Evolutionary conservation across 2,113 vertebrate species (phyloP).

Genomic region (Turnix velox): DNA sequence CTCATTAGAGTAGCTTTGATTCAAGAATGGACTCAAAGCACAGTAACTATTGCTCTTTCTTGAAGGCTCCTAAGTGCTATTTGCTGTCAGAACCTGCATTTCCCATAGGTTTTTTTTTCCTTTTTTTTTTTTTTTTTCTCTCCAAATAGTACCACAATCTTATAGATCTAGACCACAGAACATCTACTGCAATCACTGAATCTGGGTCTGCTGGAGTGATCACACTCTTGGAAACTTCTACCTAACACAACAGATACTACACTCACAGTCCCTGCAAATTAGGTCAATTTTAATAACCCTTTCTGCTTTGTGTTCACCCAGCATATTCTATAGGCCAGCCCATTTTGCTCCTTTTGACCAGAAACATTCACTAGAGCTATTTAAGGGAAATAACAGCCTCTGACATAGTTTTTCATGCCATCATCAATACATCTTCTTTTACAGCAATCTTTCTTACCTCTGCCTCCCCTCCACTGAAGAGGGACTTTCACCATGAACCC

Average conservation of each 20-base stretch:
- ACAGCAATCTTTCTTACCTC: neutral
- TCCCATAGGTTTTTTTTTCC: neutral
- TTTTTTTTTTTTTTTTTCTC: neutral
- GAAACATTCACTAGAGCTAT: neutral
- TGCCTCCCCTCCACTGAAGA: neutral
- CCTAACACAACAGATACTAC: neutral
- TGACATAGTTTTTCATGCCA: neutral
- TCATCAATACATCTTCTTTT: neutral
- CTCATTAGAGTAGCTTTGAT: neutral
- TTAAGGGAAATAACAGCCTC: neutral
- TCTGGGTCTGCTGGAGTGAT: neutral
- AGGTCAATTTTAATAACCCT: slow-evolving; percentile 15
- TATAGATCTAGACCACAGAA: neutral
- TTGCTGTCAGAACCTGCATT: neutral
- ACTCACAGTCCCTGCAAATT: neutral
- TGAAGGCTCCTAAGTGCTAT: neutral
- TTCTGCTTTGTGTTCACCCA: neutral
- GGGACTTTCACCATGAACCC: neutral
- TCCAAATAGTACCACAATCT: neutral
- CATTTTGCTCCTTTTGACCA: neutral
- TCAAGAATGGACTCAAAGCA: neutral
- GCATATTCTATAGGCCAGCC: neutral
- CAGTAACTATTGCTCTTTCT: neutral
- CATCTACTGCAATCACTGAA: neutral
- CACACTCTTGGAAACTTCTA: neutral